Base-by-base conservation (phyloP, 2,888 invertebrate genomes). In the Galerucella pusilla region DNA sequence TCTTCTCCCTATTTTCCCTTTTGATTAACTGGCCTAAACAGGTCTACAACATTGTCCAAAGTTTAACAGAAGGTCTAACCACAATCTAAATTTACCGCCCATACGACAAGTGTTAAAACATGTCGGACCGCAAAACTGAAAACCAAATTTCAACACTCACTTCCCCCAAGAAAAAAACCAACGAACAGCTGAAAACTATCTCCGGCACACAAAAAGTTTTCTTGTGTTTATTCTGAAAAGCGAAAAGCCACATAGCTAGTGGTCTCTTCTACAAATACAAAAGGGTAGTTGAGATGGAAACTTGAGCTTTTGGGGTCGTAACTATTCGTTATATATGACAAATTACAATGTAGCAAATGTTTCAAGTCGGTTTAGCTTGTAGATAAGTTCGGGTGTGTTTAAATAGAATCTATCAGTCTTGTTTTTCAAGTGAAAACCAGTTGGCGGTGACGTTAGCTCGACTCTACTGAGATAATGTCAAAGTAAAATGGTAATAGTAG, bases 321-420 rank as follows among this genome's bases (percentile, higher is more conserved):
- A 71, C 71, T 65, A 65, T 57, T 64, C 49, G 64, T 71, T 65
- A 54, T 71, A 20, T 20, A 71, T 71, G 71, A 71, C 71, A 71
- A 70, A 68, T 68, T 68, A 69, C 71, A 25, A 35, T 57, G 65
- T 65, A 65, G 65, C 71, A 65, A 71, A 65, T 71, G 71, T 65
- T 71, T 16, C 71, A 57, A 71, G 65, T 71, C 45, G 57, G 71
- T 65, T 65, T 45, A 59, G 42, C 42, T 64, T 20, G n/a, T 35
- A 46, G 46, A 71, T 63, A 71, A 71, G 45, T 71, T 71, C 57
- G 65, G 59, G 59, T 59, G n/a, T 57, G 65, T 65, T 71, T 45
- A 71, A 71, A 71, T 65, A 71, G 59, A 65, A 59, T 57, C 65
- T 71, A 71, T 71, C 59, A 54, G 71, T 65, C 54, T 71, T 46